phyloP scores from a whole-genome alignment of 2,797 vertebrate species.

The Paramormyrops hopkinsi region DNA sequence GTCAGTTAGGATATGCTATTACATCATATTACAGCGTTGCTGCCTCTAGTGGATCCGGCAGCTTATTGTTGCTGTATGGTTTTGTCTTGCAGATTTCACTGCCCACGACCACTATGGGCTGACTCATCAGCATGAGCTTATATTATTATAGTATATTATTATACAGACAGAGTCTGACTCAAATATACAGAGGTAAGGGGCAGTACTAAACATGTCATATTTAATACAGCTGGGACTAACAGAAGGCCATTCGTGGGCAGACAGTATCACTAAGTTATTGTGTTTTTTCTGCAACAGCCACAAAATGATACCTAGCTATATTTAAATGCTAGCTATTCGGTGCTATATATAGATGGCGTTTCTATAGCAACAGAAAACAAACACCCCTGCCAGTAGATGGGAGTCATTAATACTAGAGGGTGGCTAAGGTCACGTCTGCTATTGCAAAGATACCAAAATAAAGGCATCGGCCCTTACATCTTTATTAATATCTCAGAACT shows the following conservation, averaged over 20 bases:
- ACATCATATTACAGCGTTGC: background rate
- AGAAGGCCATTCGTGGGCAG: background rate
- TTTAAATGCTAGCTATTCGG: background rate
- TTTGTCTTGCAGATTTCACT: background rate
- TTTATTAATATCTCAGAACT: conserved; percentile 1
- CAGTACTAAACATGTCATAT: background rate
- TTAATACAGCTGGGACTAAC: background rate
- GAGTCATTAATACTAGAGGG: conserved; percentile 1
- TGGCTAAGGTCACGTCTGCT: background rate
- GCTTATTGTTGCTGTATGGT: background rate
- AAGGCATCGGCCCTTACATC: background rate
- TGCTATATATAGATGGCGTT: background rate
- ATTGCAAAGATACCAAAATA: background rate
- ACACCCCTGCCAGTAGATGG: background rate
- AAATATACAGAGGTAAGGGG: background rate
- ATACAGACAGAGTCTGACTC: background rate
- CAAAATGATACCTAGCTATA: background rate
- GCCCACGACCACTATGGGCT: background rate
- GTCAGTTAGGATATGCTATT: background rate
- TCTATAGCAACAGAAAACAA: conserved; percentile 2
- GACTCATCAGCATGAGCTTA: background rate
- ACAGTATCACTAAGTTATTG: background rate
- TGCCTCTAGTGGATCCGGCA: background rate
- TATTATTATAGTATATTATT: background rate
- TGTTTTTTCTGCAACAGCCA: background rate